phyloP scores from a whole-genome alignment of 2,888 invertebrate species.

The Leucophenga maculata region DNA sequence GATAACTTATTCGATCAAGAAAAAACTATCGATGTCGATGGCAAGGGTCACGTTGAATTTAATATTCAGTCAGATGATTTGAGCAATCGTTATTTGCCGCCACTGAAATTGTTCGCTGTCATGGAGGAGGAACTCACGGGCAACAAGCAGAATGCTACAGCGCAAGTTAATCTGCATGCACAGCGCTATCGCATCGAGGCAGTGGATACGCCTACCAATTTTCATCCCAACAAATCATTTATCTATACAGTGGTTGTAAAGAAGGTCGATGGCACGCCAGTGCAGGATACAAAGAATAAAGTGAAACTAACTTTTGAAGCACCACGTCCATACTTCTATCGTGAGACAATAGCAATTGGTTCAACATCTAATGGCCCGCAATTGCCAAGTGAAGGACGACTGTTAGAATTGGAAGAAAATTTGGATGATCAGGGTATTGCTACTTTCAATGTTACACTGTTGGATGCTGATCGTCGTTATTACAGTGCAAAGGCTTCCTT shows the following conservation, averaged over 20 bases:
- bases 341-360: neutral
- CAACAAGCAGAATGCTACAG: conserved; percentile 84
- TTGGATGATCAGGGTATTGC: conserved; percentile 79
- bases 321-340: conserved; percentile 37
- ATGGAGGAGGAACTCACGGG: conserved; percentile 90
- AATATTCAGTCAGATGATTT: conserved; percentile 79
- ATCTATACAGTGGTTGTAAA: conserved; percentile 82
- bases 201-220: conserved; percentile 86
- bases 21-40: conserved; percentile 80
- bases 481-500: conserved; percentile 48
- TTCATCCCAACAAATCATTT: conserved; percentile 90
- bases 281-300: conserved; percentile 75
- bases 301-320: conserved; percentile 70
- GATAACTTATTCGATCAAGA: conserved; percentile 71
- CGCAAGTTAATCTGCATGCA: conserved; percentile 82
- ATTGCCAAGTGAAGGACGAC: conserved; percentile 67
- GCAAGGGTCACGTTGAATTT: conserved; percentile 80
- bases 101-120: conserved; percentile 80
- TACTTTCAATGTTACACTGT: conserved; percentile 77
- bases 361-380: neutral
- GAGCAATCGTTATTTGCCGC: conserved; percentile 75
- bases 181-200: conserved; percentile 82
- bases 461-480: conserved; percentile 64
- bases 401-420: conserved; percentile 58
- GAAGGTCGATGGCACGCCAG: conserved; percentile 80